A percentile compares a stretch with the other conserved stretches of the same genome.
Evolutionary conservation across 2,113 vertebrate species (phyloP).

Genomic region (Polyodon spathula): DNA sequence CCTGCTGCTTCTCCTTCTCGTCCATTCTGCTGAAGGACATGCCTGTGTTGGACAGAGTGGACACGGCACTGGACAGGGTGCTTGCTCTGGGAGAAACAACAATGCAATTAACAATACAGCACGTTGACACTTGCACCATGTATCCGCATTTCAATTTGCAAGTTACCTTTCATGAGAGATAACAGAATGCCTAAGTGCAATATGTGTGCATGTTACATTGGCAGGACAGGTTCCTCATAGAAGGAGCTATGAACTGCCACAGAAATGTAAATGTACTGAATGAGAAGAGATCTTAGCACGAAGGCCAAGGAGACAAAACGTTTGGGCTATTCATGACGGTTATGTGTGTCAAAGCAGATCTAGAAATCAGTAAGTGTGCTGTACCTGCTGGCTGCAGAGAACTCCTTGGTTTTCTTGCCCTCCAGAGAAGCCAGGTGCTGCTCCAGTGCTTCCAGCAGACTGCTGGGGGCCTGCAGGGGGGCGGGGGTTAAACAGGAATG

Average conservation of each 20-base stretch:
- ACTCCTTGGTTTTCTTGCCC: slow-evolving; percentile 80
- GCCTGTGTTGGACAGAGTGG: slow-evolving; percentile 70
- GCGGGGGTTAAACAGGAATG: slow-evolving; percentile 2
- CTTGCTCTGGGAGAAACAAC: slow-evolving; percentile 53
- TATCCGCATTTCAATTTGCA: no score
- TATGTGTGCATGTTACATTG: no score
- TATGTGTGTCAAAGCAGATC: neutral
- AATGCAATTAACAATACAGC: no score
- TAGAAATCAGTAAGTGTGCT: neutral
- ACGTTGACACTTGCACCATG: no score
- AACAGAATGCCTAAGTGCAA: no score
- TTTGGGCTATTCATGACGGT: no score
- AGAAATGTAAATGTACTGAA: no score
- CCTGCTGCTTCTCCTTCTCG: slow-evolving; percentile 79
- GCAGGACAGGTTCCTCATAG: no score
- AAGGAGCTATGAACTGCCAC: no score
- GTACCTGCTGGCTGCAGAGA: slow-evolving; percentile 73
- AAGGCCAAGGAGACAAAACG: no score
- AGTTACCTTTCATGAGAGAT: no score
- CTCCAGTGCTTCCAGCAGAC: slow-evolving; percentile 85
- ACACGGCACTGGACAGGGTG: slow-evolving; percentile 79
- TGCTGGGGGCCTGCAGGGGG: slow-evolving; percentile 69
- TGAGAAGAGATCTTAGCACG: no score
- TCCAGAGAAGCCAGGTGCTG: slow-evolving; percentile 91
- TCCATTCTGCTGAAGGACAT: slow-evolving; percentile 78